Evolutionary conservation across 1,140 invertebrate species (phyloP), one percentile per base, ranked within the genome.

Genomic region (Drosophila parabipectinata): DNA sequence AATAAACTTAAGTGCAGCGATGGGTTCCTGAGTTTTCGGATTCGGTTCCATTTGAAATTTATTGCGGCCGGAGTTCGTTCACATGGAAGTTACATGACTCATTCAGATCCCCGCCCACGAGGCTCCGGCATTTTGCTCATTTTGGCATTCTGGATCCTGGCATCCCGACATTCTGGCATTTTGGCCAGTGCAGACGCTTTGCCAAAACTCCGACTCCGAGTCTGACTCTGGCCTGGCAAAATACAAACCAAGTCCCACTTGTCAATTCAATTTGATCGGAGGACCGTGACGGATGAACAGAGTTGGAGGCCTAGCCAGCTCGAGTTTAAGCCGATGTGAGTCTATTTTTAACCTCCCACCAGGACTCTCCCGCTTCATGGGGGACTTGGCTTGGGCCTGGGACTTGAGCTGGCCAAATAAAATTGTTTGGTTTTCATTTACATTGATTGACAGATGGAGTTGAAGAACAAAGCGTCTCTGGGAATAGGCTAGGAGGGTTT

Each of bases 21-120:
- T 14, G 41, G 15, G 41, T 72, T 58, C 59, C 69, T 45, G 62
- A 57, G 53, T 66, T 51, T 73, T 59, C 53, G 63, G 64, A 77
- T 79, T 59, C 53, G 67, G 71, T 79, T 79, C 79, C 72, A 88
- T 88, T 88, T 54, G 50, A 79, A 88, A 88, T 88, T 88, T 88
- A 88, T 88, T 88, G 83, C 83, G 79, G 84, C 79, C 58, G 69
- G 58, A 88, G 83, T 88, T 88, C 84, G 62, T 88, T 83, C 83
- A 77, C 83, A 76, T 88, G 83, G 83, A 81, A 68, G 63, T 51
- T 60, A 79, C 76, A 88, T 88, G 83, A 88, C 71, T 88, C 79
- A 87, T 87, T 71, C 83, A 66, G 64, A 61, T 56, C 50, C 55
- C 59, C 34, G 10, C 34, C 34, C 34, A 12, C 34, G 37, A 15